A percentile compares a stretch with the other conserved stretches of the same genome.
Conservation (phyloP, 2,113 vertebrate species). For the Corydoras sp. region DNA sequence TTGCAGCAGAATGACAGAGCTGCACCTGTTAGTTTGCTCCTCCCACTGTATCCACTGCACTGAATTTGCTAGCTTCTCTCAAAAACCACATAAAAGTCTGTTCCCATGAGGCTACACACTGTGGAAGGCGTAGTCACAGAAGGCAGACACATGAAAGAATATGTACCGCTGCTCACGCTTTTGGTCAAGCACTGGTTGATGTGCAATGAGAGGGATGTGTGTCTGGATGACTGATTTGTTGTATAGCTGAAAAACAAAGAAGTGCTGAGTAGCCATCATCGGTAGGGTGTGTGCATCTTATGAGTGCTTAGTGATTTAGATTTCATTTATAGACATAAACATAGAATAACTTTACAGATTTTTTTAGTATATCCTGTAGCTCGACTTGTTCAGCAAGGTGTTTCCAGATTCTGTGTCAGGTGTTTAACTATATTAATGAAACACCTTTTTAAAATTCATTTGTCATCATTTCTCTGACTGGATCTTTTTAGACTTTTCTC, state of each 20-base stretch:
- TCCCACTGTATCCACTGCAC: slow-evolving; percentile 15
- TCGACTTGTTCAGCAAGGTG: background rate
- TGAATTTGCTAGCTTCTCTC: slow-evolving; percentile 22
- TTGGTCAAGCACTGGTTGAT: background rate
- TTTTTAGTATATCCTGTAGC: background rate
- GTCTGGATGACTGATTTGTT: background rate
- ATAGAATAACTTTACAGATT: background rate
- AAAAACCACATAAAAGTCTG: slow-evolving; percentile 31
- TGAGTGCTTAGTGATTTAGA: background rate
- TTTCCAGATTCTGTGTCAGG: background rate
- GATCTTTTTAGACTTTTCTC: background rate
- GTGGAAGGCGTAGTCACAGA: background rate
- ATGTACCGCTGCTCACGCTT: background rate
- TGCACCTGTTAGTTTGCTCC: slow-evolving; percentile 12
- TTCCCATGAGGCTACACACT: background rate
- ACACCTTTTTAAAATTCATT: too few species aligned
- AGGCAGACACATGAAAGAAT: background rate
- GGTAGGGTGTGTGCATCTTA: background rate
- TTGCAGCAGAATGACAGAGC: slow-evolving; percentile 22
- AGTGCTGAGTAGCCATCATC: background rate
- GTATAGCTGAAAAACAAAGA: background rate
- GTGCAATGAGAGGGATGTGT: background rate
- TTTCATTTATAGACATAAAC: background rate
- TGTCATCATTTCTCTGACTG: background rate
- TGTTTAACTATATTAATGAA: too few species aligned